These are phyloP conservation scores for Saxidomus purpurata DNA, from an alignment of 1,140 invertebrate species.

Conservation along the genomic window DNA sequence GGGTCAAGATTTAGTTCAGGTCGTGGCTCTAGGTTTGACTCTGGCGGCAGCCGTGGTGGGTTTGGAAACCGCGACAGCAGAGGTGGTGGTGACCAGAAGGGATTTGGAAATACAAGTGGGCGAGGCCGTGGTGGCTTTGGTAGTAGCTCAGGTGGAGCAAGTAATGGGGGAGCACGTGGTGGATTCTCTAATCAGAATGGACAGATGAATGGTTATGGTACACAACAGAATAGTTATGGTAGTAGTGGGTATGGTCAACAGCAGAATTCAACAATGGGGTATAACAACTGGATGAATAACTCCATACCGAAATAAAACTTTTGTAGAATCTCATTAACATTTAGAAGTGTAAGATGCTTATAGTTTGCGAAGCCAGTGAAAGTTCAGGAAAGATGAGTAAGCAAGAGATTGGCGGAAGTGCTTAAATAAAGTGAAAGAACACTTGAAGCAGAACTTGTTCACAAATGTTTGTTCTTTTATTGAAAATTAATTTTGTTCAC, in stretches of 20 bases:
- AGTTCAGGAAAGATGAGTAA: no score
- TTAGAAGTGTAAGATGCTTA: no score
- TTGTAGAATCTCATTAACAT: neutral
- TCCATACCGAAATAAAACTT: neutral
- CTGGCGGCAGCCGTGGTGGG: conserved; percentile 49
- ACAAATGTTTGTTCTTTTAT: no score
- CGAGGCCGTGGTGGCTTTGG: neutral
- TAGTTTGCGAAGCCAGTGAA: no score
- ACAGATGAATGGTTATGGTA: conserved; percentile 17
- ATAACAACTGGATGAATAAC: conserved; percentile 1
- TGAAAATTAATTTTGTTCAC: no score
- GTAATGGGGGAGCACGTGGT: neutral
- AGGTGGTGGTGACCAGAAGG: conserved; percentile 50
- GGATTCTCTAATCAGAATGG: conserved; percentile 17
- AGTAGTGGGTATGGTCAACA: conserved; percentile 3
- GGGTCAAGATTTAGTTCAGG: conserved; percentile 32
- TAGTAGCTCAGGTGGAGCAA: neutral
- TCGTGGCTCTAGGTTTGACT: conserved; percentile 66
- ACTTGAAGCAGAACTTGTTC: no score
- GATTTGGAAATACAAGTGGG: conserved; percentile 61
- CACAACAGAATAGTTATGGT: neutral
- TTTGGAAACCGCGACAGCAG: conserved; percentile 54
- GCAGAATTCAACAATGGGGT: neutral
- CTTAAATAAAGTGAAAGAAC: no score
- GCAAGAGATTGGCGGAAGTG: no score